Conservation (phyloP, 2,797 vertebrate species). For the Steatocranus sp. region DNA sequence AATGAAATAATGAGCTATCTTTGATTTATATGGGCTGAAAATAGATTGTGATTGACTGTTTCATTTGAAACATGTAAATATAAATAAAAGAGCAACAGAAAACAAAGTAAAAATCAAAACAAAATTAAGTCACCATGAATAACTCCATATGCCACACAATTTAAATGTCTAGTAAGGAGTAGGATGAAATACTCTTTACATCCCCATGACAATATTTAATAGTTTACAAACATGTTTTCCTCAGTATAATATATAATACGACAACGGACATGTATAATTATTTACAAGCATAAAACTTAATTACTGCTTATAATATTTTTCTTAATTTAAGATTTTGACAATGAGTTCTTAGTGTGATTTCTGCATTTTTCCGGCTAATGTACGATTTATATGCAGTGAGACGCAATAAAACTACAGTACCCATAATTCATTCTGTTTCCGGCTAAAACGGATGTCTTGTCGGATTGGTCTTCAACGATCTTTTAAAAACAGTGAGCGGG, state of each 20-base stretch:
- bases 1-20: not conserved
- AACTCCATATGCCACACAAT: not conserved
- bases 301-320: not conserved
- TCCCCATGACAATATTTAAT: not conserved
- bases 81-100: not conserved
- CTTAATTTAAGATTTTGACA: not conserved
- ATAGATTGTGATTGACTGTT: not conserved
- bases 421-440: conserved; percentile 24
- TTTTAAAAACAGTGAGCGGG: conserved; percentile 64
- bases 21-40: not conserved
- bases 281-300: not conserved
- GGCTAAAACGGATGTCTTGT: conserved; percentile 12
- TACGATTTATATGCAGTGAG: not conserved
- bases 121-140: not conserved
- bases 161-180: not conserved
- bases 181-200: not conserved
- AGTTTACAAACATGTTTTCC: not conserved
- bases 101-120: not conserved
- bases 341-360: not conserved
- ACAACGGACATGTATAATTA: not conserved
- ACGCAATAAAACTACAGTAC: conserved; percentile 26
- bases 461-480: conserved; percentile 52
- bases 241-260: not conserved
- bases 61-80: not conserved
- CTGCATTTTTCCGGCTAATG: not conserved